Conservation (phyloP, 2,113 vertebrate genomes). For the Odontesthes bonariensis region DNA sequence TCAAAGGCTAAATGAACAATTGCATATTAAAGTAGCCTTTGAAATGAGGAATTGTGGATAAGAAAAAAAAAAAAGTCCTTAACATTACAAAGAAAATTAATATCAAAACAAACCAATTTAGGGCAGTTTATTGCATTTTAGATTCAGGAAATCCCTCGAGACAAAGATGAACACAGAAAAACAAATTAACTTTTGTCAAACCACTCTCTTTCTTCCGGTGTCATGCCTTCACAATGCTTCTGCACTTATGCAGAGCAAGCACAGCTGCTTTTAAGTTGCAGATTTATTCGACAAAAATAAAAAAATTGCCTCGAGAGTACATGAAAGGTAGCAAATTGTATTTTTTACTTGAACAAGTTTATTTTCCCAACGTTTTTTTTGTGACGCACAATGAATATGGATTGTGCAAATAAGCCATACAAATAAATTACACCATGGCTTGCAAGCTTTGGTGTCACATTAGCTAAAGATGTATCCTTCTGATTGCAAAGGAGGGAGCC, state of each 20-base stretch:
- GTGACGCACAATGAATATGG: neutral
- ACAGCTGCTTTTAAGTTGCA: neutral
- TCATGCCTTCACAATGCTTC: neutral
- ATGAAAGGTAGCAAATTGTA: conserved; percentile 8
- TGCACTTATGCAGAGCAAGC: neutral
- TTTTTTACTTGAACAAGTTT: conserved; percentile 9
- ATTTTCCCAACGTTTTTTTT: neutral
- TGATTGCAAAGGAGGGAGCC: conserved; percentile 29
- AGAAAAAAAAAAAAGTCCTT: conserved; percentile 15
- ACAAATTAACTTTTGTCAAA: conserved; percentile 43
- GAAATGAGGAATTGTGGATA: conserved; percentile 17
- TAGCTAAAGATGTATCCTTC: conserved; percentile 53
- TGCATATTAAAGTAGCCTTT: conserved; percentile 45
- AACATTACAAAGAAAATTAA: conserved; percentile 8
- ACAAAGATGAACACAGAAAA: conserved; percentile 45
- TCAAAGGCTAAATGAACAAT: conserved; percentile 61
- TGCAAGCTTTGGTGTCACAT: conserved; percentile 40
- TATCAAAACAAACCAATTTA: conserved; percentile 50
- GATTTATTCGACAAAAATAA: conserved; percentile 31
- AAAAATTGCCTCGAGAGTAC: neutral
- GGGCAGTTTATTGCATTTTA: conserved; percentile 37
- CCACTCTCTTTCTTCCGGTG: conserved; percentile 27
- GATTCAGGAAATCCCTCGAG: conserved; percentile 25
- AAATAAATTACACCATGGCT: conserved; percentile 20
- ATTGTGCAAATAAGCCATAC: neutral